A percentile compares a stretch with the other conserved stretches of the same genome.
Conservation (phyloP, 2,797 vertebrate species). For the Acrossocheilus wenchowensis region DNA sequence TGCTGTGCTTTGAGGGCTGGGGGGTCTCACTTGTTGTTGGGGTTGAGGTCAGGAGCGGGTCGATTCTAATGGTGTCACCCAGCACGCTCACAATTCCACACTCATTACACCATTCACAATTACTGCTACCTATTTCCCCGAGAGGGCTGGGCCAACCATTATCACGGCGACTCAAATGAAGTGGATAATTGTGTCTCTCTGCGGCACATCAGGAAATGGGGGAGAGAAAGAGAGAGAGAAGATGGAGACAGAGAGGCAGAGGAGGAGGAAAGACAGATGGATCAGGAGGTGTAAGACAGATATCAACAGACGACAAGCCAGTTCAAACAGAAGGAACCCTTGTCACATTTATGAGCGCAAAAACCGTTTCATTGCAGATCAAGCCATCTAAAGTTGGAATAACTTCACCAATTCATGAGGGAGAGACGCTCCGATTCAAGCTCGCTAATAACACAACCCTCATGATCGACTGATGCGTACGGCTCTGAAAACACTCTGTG, state of each 20-base stretch:
- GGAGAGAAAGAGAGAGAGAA: slow-evolving; percentile 63
- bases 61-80: slow-evolving; percentile 77
- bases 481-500: slow-evolving; percentile 29
- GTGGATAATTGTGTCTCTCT: slow-evolving; percentile 85
- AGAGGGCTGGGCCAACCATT: slow-evolving; percentile 81
- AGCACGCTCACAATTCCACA: slow-evolving; percentile 77
- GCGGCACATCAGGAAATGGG: slow-evolving; percentile 78
- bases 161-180: slow-evolving; percentile 84
- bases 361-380: slow-evolving; percentile 21
- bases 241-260: slow-evolving; percentile 40
- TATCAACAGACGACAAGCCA: slow-evolving; percentile 49
- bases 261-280: slow-evolving; percentile 50
- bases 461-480: slow-evolving; percentile 13
- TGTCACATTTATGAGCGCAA: slow-evolving; percentile 56
- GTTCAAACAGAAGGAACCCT: slow-evolving; percentile 58
- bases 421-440: slow-evolving; percentile 32
- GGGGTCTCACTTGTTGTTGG: slow-evolving; percentile 74
- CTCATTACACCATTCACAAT: slow-evolving; percentile 85
- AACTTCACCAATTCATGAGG: slow-evolving; percentile 40
- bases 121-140: slow-evolving; percentile 80
- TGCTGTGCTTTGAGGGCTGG: slow-evolving; percentile 43
- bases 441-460: slow-evolving; percentile 36
- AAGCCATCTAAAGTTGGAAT: slow-evolving; percentile 43
- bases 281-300: slow-evolving; percentile 60
- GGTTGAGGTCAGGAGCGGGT: slow-evolving; percentile 73